Evolutionary conservation across 1,140 invertebrate species (phyloP), one percentile per base, ranked within the genome.

Genomic region (Monochamus saltuarius): DNA sequence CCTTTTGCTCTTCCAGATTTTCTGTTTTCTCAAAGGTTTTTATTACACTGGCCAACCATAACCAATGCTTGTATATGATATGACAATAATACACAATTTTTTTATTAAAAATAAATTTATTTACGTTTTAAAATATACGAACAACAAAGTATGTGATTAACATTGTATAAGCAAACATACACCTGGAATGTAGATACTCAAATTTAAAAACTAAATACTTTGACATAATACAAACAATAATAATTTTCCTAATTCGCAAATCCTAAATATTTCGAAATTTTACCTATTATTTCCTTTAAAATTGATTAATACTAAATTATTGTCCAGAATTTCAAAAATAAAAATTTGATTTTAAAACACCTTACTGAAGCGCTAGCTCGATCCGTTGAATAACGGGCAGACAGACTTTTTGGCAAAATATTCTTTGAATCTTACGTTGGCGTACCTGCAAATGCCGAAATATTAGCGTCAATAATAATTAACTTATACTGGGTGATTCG

Each of bases 341-440:
- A 29, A 29, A 29, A 6, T 6, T 29, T 29, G 22, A 29, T 29
- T 52, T 37, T 19, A 22, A 13, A 22, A 3, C 22, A 29, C 6
- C 22, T 50, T 50, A 10, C 2, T 52, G 6, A 38, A 36, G 4
- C 14, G 4, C 36, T 11, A 42, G 11, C 55, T 51, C 63, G 70
- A 61, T 19, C 58, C 45, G 47, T 67, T 54, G 57, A 69, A 71
- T 47, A 65, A 49, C 17, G 75, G 66, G 22, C 22, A 29, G 22
- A 29, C 22, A 29, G 22, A 29, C 73, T 82, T 84, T 59, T 74
- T 75, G 52, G 81, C 78, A 68, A 84, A 85, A 79, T 86, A 89
- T 74, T 87, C 83, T 53, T 83, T 80, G 52, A 89, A 82, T 58
- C 87, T 80, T 66, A 83, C 79, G 69, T 82, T 82, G 57, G 86